Evolutionary conservation across 2,113 vertebrate species (phyloP), one percentile per base, ranked within the genome.

Genomic region (Rhinopithecus roxellana): DNA sequence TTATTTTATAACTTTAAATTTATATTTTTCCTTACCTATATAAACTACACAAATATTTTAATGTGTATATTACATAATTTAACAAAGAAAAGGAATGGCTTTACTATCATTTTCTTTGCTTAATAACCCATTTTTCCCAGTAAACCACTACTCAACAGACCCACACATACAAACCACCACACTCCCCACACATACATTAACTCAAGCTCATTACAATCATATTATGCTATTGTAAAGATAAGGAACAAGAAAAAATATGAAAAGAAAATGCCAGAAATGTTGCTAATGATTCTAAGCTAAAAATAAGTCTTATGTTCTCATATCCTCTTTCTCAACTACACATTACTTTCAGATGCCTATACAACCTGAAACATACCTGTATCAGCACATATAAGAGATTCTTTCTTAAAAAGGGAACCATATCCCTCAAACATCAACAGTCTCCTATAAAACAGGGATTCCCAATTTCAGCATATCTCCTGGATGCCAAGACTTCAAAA

Each of bases 401-500:
- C 50, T 50, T 43, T 78, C n/a, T 81, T 59, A 69, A 69, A 74
- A 57, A 16, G 18, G 27, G 5, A 77, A 78, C 20, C 70, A 61
- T 50, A 86, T 43, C 75, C 52, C 61, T 86, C 67, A 59, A 35
- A 88, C 38, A 96, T 45, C 32, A 90, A 45, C 74, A 69, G 27
- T 59, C 77, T 83, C 72, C 48, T 95, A 90, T 81, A 82, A 94
- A 91, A 92, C 5, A 79, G 38, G 59, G 18, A 67, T 50, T 86
- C 5, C 55, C 61, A 82, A 86, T 89, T 82, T 87, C 43, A 93
- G 35, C 10, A 0, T 94, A 91, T 70, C 22, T 93, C 55, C 72
- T 80, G 27, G 40, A 86, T 78, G 35, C 30, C 10, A 96, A 78
- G 48, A 96, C 17, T 84, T 89, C 27, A 93, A 84, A 97, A 96